Base-by-base conservation (phyloP, 2,113 vertebrate species). In the Seriola aureovittata region DNA sequence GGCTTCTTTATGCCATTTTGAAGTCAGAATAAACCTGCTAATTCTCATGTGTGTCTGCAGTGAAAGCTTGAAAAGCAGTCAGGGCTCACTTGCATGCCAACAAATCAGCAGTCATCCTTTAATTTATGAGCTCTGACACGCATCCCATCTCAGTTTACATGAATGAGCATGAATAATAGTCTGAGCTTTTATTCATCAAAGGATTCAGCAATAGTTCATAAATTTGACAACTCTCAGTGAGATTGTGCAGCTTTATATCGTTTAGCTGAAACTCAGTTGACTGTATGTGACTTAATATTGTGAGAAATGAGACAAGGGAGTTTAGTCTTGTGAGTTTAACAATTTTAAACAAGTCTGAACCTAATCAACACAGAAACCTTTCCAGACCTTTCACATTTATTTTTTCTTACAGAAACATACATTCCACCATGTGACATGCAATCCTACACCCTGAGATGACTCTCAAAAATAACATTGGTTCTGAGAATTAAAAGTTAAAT, bases 21-120 rank as follows among this genome's bases (percentile, higher is more conserved):
- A 72, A 59, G 40, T 46, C 8, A 14, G 12, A 72, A 65, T 59
- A 74, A 69, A 68, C 46, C 34, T 50, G 69, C 58, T 17, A 29
- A 75, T 64, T 62, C 25, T 66, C 52, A 25, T 16, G 54, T 42
- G 21, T 64, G 25, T 71, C 46, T 38, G 55, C 55, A 32, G 21
- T 2, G 19, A 68, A 50, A 5, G 25, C 36, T 34, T 78, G 19
- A 52, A 58, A 58, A 54, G 17, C 14, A 23, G 17, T 34, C 38
- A 3, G 10, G 3, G 11, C 16, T 36, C 46, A 12, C 9, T 21
- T 4, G 9, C 38, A 46, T 23, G 25, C 32, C 0, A 4, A 55
- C 23, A 25, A 60, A 62, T 42, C 19, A 57, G 25, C 25, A 52
- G 16, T 16, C 32, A 58, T 12, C 6, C 48, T 48, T 57, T 36